Evolutionary conservation across 2,797 vertebrate species (phyloP).

Genomic region (Spinibarbus caldwelli): DNA sequence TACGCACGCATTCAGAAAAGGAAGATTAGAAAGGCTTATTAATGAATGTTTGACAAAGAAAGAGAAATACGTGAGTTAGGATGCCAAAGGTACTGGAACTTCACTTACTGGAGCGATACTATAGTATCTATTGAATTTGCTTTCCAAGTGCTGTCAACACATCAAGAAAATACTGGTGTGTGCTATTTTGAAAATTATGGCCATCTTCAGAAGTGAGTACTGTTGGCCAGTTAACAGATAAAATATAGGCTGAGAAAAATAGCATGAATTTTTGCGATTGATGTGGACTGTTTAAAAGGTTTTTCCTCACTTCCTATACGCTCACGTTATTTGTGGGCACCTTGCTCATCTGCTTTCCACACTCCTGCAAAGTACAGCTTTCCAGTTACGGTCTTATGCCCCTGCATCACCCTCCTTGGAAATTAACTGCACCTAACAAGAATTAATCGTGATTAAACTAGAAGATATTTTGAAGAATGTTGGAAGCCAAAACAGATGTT

Average conservation of each 20-base stretch:
- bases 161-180: not conserved
- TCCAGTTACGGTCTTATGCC: too few relatives aligned
- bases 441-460: too few relatives aligned
- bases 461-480: too few relatives aligned
- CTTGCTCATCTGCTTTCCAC: not conserved
- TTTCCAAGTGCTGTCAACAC: not conserved
- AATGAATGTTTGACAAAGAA: not conserved
- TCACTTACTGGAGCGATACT: not conserved
- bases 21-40: slow-evolving; percentile 7
- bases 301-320: not conserved
- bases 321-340: not conserved
- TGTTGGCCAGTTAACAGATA: not conserved
- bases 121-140: not conserved
- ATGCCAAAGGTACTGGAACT: not conserved
- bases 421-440: too few relatives aligned
- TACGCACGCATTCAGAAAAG: not conserved
- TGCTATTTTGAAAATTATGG: not conserved
- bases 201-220: not conserved
- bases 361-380: too few relatives aligned
- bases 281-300: not conserved
- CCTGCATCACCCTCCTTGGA: too few relatives aligned
- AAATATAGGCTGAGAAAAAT: not conserved
- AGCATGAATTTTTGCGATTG: not conserved
- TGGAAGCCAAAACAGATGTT: too few relatives aligned
- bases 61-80: not conserved